A percentile compares a stretch with the other conserved stretches of the same genome.
These are phyloP conservation scores for Dasypus novemcinctus DNA, from an alignment of 2,113 vertebrate species.

Conservation along the genomic window DNA sequence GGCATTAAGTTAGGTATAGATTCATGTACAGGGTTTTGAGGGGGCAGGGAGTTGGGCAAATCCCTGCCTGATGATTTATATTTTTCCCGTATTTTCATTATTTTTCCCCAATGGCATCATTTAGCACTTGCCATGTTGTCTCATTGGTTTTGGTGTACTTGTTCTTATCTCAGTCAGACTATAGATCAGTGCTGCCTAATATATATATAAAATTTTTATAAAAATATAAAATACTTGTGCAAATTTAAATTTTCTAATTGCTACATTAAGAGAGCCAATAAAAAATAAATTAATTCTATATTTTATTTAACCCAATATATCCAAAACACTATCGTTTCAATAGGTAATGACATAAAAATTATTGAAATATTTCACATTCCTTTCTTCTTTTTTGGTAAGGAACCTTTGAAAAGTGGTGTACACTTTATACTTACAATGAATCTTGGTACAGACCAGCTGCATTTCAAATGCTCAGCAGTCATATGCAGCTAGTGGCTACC, in stretches of 20 bases:
- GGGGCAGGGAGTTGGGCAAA: neutral
- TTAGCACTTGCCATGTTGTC: neutral
- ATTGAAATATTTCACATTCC: neutral
- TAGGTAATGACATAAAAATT: neutral
- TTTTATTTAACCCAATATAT: neutral
- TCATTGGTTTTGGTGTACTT: neutral
- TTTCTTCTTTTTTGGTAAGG: neutral
- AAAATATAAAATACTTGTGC: neutral
- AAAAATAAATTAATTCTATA: neutral
- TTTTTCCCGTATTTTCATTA: neutral
- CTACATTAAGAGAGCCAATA: neutral
- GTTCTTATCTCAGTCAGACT: neutral
- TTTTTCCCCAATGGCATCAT: neutral
- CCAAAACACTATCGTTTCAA: neutral
- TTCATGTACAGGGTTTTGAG: neutral
- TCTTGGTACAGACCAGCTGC: neutral
- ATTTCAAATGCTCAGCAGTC: neutral
- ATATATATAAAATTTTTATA: neutral
- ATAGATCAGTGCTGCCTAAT: neutral
- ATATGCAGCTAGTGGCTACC: neutral
- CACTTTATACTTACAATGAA: neutral
- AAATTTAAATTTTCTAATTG: neutral
- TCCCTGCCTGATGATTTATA: neutral
- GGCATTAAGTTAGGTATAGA: neutral
- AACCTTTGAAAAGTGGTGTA: neutral